Evolutionary conservation across 2,888 invertebrate species (phyloP).

Genomic region (Biston stratarius): DNA sequence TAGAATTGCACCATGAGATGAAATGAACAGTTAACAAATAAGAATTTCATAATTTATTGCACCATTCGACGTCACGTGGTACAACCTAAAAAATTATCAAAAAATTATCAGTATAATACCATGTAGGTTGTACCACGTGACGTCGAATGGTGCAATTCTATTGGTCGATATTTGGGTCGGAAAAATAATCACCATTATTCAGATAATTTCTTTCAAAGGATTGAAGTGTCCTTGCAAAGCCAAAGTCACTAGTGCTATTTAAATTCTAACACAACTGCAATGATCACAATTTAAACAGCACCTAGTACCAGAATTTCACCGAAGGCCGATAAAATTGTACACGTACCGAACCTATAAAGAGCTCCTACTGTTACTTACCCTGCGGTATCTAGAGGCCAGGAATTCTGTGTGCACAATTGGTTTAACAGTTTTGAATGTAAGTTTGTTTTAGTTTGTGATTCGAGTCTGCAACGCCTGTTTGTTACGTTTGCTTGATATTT

Average conservation of each 20-base stretch:
- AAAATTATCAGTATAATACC: too few relatives aligned
- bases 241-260: background rate
- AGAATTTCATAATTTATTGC: too few relatives aligned
- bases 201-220: too few relatives aligned
- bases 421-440: conserved; percentile 69
- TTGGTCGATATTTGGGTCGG: too few relatives aligned
- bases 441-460: conserved; percentile 54
- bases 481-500: conserved; percentile 43
- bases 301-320: background rate
- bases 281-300: background rate
- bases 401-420: conserved; percentile 75
- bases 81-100: too few relatives aligned
- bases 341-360: conserved; percentile 44
- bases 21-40: too few relatives aligned
- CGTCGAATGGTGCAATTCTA: too few relatives aligned
- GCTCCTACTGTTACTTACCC: conserved; percentile 68
- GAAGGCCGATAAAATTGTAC: background rate
- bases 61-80: too few relatives aligned
- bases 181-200: too few relatives aligned
- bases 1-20: too few relatives aligned
- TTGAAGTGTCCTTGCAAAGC: too few relatives aligned
- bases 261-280: background rate
- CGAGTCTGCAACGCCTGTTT: conserved; percentile 48
- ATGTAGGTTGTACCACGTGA: too few relatives aligned
- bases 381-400: conserved; percentile 46